Conservation (phyloP, 2,113 vertebrate species). For the Chaetodon trifascialis region DNA sequence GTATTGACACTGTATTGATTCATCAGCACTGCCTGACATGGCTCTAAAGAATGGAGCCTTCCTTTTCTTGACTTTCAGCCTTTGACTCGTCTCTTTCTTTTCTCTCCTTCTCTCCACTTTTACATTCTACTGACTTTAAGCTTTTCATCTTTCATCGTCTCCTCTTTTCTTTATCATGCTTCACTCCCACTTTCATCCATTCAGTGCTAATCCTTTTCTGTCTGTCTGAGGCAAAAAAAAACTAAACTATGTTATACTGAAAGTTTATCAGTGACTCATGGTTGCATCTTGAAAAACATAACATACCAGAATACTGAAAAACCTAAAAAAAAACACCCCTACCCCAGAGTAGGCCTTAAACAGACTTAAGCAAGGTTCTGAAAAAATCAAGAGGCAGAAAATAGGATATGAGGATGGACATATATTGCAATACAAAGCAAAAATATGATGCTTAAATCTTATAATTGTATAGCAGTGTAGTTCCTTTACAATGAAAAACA, state of each 20-base stretch:
- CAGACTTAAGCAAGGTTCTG: too few relatives aligned
- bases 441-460: too few relatives aligned
- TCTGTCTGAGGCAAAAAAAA: neutral
- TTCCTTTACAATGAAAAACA: too few relatives aligned
- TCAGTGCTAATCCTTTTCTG: neutral
- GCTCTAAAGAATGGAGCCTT: slow-evolving; percentile 31
- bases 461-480: too few relatives aligned
- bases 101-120: neutral
- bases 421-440: too few relatives aligned
- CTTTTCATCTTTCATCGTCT: neutral
- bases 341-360: too few relatives aligned
- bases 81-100: slow-evolving; percentile 7
- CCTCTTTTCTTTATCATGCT: neutral
- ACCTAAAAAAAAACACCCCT: too few relatives aligned
- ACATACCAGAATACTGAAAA: too few relatives aligned
- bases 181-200: neutral
- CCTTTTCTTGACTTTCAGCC: slow-evolving; percentile 42
- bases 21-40: slow-evolving; percentile 58
- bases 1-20: slow-evolving; percentile 63
- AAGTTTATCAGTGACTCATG: neutral
- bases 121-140: neutral
- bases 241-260: neutral
- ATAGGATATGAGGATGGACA: too few relatives aligned
- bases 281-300: neutral
- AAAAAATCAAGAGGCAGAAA: too few relatives aligned